Base-by-base conservation (phyloP, 2,797 vertebrate species). In the Catharus ustulatus region DNA sequence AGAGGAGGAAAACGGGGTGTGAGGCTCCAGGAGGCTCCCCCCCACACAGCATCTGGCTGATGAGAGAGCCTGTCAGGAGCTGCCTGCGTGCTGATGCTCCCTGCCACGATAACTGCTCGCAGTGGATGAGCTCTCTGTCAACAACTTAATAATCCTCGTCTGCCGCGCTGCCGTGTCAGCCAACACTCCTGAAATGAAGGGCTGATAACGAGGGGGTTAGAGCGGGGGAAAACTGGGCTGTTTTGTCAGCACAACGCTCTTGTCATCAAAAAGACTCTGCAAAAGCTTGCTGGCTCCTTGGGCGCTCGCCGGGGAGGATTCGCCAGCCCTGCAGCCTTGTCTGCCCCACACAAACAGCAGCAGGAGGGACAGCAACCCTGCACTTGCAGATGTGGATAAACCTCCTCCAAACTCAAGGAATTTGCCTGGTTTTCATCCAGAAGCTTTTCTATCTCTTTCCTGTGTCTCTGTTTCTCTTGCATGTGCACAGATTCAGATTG, bases 71-170 rank as follows among this genome's bases (percentile, higher is more conserved):
- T 95, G 95, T 95, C 95, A 95, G 93, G 94, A 96, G 83, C 94
- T 84, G 93, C 62, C 95, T 94, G 94, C 38, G 22, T 69, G 84
- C 83, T 72, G 90, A 84, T 95, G 96, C 94, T 96, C 93, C 88
- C 95, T 38, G 72, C 8, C 29, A 94, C 34, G 82, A 94, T 69
- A 94, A 87, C 93, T 88, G 85, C 2, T 84, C 82, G 6, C 32
- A 82, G 95, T 84, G 94, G 95, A 93, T 91, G 94, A 96, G 94
- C 87, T 78, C 71, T 91, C 96, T 96, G 96, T 96, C 95, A 95
- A 90, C 93, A 95, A 10, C 91, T 96, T 94, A 88, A 94, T 93
- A 95, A 97, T 55, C 92, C 74, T 59, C 7, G 51, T 89, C 94
- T 91, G 93, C 91, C 67, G 54, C 34, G 18, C 86, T 34, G 84